phyloP scores from a whole-genome alignment of 2,113 vertebrate genomes.

The Mellivora capensis region DNA sequence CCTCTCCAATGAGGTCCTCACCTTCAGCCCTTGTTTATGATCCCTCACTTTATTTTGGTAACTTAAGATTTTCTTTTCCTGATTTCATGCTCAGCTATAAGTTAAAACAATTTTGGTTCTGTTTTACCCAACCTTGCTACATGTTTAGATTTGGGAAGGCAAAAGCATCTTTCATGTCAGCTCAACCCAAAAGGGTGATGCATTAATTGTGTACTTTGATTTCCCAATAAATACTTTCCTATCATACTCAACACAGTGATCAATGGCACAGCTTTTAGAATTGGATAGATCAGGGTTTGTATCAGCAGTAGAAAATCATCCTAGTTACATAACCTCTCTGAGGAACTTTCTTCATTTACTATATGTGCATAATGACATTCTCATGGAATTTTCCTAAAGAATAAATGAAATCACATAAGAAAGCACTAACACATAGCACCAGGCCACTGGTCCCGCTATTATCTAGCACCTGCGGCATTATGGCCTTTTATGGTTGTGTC shows the following conservation, averaged over 20 bases:
- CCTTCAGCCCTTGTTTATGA: neutral
- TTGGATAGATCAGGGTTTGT: neutral
- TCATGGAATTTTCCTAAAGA: neutral
- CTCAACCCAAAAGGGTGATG: neutral
- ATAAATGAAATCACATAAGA: neutral
- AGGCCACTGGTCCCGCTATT: neutral
- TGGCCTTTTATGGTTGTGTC: neutral
- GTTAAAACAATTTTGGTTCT: neutral
- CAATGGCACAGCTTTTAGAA: neutral
- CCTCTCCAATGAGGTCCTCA: neutral
- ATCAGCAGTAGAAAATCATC: neutral
- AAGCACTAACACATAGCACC: neutral
- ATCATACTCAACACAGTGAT: neutral
- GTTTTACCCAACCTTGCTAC: neutral
- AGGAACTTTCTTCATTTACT: neutral
- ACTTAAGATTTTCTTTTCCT: neutral
- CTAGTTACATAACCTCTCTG: neutral
- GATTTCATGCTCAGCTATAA: neutral
- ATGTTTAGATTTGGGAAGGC: neutral
- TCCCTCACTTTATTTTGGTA: neutral
- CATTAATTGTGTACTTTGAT: neutral
- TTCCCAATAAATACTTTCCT: neutral
- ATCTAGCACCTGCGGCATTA: neutral
- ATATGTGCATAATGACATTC: neutral
- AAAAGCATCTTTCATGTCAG: neutral